Evolutionary conservation across 2,888 invertebrate species (phyloP).

Genomic region (Diogma glabrata): DNA sequence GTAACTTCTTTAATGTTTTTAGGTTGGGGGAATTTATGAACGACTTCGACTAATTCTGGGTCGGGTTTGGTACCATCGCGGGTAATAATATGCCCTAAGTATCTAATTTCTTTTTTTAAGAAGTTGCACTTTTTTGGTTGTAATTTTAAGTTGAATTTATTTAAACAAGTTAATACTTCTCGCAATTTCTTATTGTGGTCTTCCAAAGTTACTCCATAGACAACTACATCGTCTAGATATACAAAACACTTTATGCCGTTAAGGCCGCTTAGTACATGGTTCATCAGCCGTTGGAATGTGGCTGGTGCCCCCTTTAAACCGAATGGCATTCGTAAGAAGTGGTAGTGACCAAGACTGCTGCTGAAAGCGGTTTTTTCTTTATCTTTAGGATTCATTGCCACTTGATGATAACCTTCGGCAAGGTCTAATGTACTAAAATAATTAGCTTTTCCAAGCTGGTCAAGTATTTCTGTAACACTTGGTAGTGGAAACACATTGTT

Average conservation of each 20-base stretch:
- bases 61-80: slow-evolving; percentile 22
- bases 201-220: slow-evolving; percentile 19
- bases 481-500: slow-evolving; percentile 4
- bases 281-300: background rate
- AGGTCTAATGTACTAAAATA: slow-evolving; percentile 17
- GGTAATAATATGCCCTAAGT: slow-evolving; percentile 21
- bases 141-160: slow-evolving; percentile 19
- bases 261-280: background rate
- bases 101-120: slow-evolving; percentile 16
- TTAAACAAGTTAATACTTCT: slow-evolving; percentile 19
- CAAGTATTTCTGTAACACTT: slow-evolving; percentile 16
- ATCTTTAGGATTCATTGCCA: slow-evolving; percentile 13
- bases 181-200: slow-evolving; percentile 20
- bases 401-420: slow-evolving; percentile 16
- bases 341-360: slow-evolving; percentile 9
- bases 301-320: background rate
- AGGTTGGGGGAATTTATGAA: slow-evolving; percentile 22
- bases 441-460: slow-evolving; percentile 15
- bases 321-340: background rate
- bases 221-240: slow-evolving; percentile 6
- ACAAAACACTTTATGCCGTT: slow-evolving; percentile 2
- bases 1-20: slow-evolving; percentile 20
- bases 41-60: slow-evolving; percentile 21
- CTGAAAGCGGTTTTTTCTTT: slow-evolving; percentile 19
- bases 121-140: slow-evolving; percentile 21